These are phyloP conservation scores for Drosophila littoralis DNA, from an alignment of 1,140 invertebrate genomes.

Conservation along the genomic window DNA sequence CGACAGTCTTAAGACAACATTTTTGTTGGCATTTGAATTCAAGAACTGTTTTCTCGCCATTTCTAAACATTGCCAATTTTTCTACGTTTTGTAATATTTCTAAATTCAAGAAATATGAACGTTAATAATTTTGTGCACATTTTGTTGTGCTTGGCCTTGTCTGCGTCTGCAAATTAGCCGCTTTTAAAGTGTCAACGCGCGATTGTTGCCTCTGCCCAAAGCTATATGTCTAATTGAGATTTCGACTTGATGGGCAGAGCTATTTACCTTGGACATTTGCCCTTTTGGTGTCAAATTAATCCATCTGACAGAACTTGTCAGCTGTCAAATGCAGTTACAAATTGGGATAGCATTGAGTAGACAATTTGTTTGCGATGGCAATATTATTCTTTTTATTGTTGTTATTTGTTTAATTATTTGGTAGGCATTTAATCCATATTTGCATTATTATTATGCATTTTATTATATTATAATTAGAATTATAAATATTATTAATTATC, in stretches of 20 bases:
- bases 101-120: neutral
- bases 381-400: too few relatives aligned
- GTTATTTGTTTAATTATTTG: neutral
- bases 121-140: conserved; percentile 16
- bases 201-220: neutral
- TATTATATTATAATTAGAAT: too few relatives aligned
- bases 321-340: neutral
- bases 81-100: neutral
- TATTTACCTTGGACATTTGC: conserved; percentile 53
- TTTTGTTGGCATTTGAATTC: too few relatives aligned
- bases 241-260: conserved; percentile 8
- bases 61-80: conserved; percentile 14
- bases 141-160: conserved; percentile 17
- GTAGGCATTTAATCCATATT: neutral
- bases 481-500: too few relatives aligned
- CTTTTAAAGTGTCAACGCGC: conserved; percentile 22
- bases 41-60: neutral
- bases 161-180: conserved; percentile 29
- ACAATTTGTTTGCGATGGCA: neutral
- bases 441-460: too few relatives aligned
- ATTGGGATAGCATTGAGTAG: neutral
- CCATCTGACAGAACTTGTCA: conserved; percentile 11
- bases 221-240: conserved; percentile 17
- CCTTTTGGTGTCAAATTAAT: conserved; percentile 53
- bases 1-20: too few relatives aligned